Evolutionary conservation across 2,797 vertebrate species (phyloP), one percentile per base, ranked within the genome.

Genomic region (Sus cebifrons): DNA sequence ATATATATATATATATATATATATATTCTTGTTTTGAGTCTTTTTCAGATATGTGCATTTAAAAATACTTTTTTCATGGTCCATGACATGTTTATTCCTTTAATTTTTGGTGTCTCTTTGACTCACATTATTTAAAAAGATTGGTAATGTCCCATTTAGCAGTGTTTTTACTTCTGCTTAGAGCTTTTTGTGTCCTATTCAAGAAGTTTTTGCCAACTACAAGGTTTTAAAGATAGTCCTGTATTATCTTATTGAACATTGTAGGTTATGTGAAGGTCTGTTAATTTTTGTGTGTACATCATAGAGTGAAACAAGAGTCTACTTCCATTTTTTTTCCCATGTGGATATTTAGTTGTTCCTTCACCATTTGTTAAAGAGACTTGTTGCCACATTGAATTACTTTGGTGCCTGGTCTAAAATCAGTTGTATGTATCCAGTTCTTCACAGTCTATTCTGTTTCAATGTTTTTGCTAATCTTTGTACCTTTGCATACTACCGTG

Each of bases 41-140:
- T n/a, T 65, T 78, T 70, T 70, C 52, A 78, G 83, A 32, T 60
- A 60, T 1, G 8, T 36, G 4, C 85, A 67, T 58, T 92, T 20
- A 20, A 75, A 75, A 56, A 44, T 75, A 65, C 54, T 52, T 85
- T 40, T 75, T 44, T 74, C 2, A 6, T 84, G 20, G 5, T 68
- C 52, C 68, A 62, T 77, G 52, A 65, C 56, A 73, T 79, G 21
- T 21, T 58, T 60, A 15, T 84, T 40, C n/a, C 25, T 14, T 92
- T 58, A 78, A 60, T 58, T 85, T 64, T 29, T 83, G 68, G 49
- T 68, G 27, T 73, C 65, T 56, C 87, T 93, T 93, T 70, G 74
- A 71, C 21, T 70, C 54, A 52, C 23, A 27, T 65, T 65, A 77
- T 84, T 75, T 75, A 23, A 44, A 25, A 85, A 13, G 17, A 25